phyloP scores from a whole-genome alignment of 2,797 vertebrate genomes.

The Pempheris klunzingeri region DNA sequence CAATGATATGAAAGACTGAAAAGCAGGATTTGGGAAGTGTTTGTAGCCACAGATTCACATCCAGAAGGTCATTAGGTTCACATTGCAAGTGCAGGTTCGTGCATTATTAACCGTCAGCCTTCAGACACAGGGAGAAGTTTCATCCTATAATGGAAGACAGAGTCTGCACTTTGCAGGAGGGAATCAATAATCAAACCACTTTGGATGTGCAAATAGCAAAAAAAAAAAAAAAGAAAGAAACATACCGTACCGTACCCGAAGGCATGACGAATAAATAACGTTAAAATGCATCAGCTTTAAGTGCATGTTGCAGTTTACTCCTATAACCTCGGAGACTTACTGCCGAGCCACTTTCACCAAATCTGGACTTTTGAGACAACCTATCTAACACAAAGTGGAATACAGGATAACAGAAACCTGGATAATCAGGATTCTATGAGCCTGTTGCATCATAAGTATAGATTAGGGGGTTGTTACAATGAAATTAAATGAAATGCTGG shows the following conservation, averaged over 20 bases:
- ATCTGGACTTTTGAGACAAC: neutral
- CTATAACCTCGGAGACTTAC: neutral
- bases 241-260: neutral
- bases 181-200: neutral
- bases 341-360: neutral
- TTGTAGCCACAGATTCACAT: slow-evolving; percentile 2
- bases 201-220: neutral
- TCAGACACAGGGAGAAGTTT: neutral
- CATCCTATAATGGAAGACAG: neutral
- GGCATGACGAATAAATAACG: too few relatives aligned
- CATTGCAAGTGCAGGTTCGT: neutral
- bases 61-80: neutral
- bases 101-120: slow-evolving; percentile 1
- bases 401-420: neutral
- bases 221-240: too few relatives aligned
- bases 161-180: neutral
- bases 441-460: too few relatives aligned
- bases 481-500: too few relatives aligned
- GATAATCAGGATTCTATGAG: neutral
- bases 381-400: neutral
- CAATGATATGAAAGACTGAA: too few relatives aligned
- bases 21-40: too few relatives aligned
- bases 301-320: neutral
- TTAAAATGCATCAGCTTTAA: neutral
- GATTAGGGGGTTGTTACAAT: neutral